Conservation (phyloP, 2,113 vertebrate genomes). For the Xyrauchen texanus region DNA sequence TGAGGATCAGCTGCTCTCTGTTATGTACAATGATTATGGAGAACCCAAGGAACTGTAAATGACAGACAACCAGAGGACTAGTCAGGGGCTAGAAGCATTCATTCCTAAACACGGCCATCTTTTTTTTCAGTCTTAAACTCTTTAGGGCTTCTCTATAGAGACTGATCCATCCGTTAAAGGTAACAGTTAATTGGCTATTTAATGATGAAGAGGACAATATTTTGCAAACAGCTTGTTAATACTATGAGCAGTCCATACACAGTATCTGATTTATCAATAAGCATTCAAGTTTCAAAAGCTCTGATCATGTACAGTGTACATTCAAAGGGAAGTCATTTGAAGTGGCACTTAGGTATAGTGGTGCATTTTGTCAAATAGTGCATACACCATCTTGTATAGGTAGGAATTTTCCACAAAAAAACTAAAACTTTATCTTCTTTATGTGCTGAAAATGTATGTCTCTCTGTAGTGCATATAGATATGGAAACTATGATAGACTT, state of each 20-base stretch:
- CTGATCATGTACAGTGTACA: slow-evolving; percentile 35
- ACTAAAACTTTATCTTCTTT: slow-evolving; percentile 29
- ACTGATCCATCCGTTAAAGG: no score
- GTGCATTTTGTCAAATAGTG: slow-evolving; percentile 38
- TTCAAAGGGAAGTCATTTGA: slow-evolving; percentile 22
- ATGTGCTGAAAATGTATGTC: slow-evolving; percentile 45
- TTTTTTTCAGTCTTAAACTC: no score
- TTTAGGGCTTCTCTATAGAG: no score
- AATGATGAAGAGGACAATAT: no score
- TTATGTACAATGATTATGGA: slow-evolving; percentile 96
- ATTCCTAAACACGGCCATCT: background rate
- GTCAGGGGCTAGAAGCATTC: background rate
- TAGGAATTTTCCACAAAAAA: slow-evolving; percentile 44
- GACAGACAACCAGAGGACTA: slow-evolving; percentile 1
- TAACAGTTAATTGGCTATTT: no score
- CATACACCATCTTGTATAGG: slow-evolving; percentile 39
- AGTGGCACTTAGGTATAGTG: slow-evolving; percentile 34
- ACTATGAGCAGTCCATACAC: no score
- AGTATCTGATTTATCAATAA: no score
- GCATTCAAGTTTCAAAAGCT: no score
- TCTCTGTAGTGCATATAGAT: slow-evolving; percentile 52
- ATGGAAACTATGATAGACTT: slow-evolving; percentile 10
- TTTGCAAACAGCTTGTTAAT: no score
- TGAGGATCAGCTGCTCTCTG: slow-evolving; percentile 87
- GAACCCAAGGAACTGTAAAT: slow-evolving; percentile 89